A percentile compares a stretch with the other conserved stretches of the same genome.
Evolutionary conservation across 2,888 invertebrate species (phyloP).

Genomic region (Netelia fuscicornis): DNA sequence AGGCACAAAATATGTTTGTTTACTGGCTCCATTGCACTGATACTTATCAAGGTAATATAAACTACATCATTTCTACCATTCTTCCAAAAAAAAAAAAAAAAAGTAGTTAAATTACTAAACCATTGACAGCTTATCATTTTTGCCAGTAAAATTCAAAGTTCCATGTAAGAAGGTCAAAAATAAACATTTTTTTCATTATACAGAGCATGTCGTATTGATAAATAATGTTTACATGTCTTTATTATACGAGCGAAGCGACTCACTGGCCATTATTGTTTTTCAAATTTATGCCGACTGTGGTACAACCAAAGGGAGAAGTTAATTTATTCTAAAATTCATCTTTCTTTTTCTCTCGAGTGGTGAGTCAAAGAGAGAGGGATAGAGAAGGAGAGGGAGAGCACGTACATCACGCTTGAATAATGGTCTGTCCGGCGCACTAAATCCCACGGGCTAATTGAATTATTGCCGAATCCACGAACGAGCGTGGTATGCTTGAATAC

Average conservation of each 20-base stretch:
- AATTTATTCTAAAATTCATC: constrained; percentile 63
- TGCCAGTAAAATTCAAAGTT: too few species aligned
- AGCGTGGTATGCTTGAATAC: constrained; percentile 66
- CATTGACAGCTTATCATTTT: too few species aligned
- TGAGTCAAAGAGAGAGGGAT: neutral
- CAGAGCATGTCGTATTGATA: neutral
- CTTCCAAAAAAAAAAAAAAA: too few species aligned
- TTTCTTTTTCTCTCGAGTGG: constrained; percentile 40
- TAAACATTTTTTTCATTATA: neutral
- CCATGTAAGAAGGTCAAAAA: neutral
- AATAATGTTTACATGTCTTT: constrained; percentile 6
- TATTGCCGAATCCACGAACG: constrained; percentile 79
- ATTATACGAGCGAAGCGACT: constrained; percentile 61
- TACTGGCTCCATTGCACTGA: too few species aligned
- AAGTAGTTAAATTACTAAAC: too few species aligned
- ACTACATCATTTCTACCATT: too few species aligned
- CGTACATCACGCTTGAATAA: constrained; percentile 81
- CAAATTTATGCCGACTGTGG: constrained; percentile 81
- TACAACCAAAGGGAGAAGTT: constrained; percentile 47
- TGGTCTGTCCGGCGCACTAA: constrained; percentile 80
- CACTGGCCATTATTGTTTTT: constrained; percentile 80
- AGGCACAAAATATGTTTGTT: too few species aligned
- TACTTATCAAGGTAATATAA: too few species aligned
- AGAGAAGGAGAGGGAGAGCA: constrained; percentile 35
- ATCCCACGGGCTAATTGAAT: constrained; percentile 82